Evolutionary conservation across 2,888 invertebrate species (phyloP), one percentile per base, ranked within the genome.

Genomic region (Orthosia gothica): DNA sequence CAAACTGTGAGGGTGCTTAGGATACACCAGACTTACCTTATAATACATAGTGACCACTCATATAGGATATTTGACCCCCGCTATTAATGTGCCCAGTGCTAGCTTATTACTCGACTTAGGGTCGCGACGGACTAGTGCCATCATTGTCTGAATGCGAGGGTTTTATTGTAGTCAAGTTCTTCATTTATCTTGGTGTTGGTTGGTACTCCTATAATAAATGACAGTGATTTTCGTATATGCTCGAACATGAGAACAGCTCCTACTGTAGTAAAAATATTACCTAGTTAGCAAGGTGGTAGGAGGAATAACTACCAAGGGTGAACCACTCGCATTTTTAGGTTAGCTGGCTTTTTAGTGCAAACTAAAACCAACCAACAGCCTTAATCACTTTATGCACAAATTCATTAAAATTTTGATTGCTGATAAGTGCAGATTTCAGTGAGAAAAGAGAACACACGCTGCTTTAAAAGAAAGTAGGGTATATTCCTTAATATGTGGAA

Each of bases 21-120:
- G 40, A 40, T 40, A 9, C 40, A 40, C 40, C 9, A 40, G 40
- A 40, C 7, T 40, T 40, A 9, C 40, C 40, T 40, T 9, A 40
- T 1, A 40, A 1, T 40, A 9, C 40, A 40, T 40, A 40, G 40
- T 40, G 9, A 40, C 40, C 40, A 40, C 9, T 40, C 40, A 9
- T 40, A 40, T 40, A 9, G 40, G 40, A 7, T 40, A 9, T 40
- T 89, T 89, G 86, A 88, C 82, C 83, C 58, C 62, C 18, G 40
- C 81, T 82, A 89, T 89, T 82, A 86, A 85, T 84, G 82, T 82
- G 87, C 79, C 81, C 82, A 80, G 68, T 82, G 76, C 88, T 78
- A 81, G 78, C 76, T 81, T 79, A 82, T 89, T 85, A 85, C 70
- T 76, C 50, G 49, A 12, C n/a, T 40, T 69, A 64, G 74, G 79